Conservation (phyloP, 2,888 invertebrate genomes). For the Drosophila yooni region DNA sequence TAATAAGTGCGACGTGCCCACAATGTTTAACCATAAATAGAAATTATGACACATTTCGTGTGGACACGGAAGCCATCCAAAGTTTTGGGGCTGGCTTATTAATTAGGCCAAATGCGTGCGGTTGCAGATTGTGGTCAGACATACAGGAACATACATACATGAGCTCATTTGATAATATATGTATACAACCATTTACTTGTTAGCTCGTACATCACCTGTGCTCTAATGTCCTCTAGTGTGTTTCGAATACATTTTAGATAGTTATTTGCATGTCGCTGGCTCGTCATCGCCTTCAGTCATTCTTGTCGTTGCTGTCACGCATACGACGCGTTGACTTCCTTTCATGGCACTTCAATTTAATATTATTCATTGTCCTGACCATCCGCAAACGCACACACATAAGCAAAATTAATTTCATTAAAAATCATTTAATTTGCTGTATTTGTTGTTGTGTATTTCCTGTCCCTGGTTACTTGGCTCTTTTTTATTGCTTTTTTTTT, state of each 20-base stretch:
- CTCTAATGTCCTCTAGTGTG: conserved; percentile 48
- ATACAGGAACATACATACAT: conserved; percentile 19
- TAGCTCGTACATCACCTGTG: conserved; percentile 35
- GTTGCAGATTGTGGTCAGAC: conserved; percentile 67
- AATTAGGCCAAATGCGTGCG: conserved; percentile 73
- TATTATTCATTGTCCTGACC: conserved; percentile 48
- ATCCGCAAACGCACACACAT: conserved; percentile 11
- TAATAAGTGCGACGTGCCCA: conserved; percentile 65
- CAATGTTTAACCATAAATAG: conserved; percentile 66
- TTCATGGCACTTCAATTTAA: conserved; percentile 39
- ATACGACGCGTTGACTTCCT: conserved; percentile 45
- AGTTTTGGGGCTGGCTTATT: conserved; percentile 66
- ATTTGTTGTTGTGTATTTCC: conserved; percentile 10
- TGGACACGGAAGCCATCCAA: conserved; percentile 67
- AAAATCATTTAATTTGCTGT: conserved; percentile 31
- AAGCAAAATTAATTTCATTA: conserved; percentile 38
- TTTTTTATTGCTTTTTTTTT: conserved; percentile 17
- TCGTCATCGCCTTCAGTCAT: conserved; percentile 13
- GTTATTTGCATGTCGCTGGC: conserved; percentile 53
- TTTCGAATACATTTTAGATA: conserved; percentile 46
- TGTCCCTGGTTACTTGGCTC: conserved; percentile 21
- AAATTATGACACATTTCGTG: conserved; percentile 78
- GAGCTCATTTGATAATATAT: conserved; percentile 7
- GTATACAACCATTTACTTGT: conserved; percentile 1
- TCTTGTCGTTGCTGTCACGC: conserved; percentile 42